These are phyloP conservation scores for Acanthopleura granulata DNA, from an alignment of 2,888 invertebrate species.

Conservation along the genomic window DNA sequence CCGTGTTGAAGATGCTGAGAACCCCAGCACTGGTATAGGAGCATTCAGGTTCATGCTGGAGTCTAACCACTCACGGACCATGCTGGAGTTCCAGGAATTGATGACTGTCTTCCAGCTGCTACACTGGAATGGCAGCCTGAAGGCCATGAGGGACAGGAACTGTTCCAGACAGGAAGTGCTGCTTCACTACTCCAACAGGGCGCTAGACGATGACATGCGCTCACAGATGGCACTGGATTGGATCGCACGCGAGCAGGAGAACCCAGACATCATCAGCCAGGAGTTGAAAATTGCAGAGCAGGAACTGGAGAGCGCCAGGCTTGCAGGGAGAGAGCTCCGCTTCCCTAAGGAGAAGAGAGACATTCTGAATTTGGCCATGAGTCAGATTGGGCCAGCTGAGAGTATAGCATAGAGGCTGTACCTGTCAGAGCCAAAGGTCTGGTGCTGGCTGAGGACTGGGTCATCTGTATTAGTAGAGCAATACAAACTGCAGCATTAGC, in stretches of 20 bases:
- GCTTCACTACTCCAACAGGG: constrained; percentile 92
- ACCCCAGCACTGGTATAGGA: constrained; percentile 83
- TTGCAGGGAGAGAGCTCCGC: constrained; percentile 90
- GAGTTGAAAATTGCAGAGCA: constrained; percentile 88
- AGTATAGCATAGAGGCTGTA: constrained; percentile 47
- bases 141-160: constrained; percentile 94
- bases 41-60: constrained; percentile 79
- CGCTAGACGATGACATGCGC: constrained; percentile 94
- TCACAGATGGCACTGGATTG: constrained; percentile 94
- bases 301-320: constrained; percentile 86
- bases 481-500: no score
- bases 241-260: constrained; percentile 82
- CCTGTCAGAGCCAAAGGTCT: neutral
- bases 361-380: constrained; percentile 89
- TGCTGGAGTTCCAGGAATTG: constrained; percentile 95
- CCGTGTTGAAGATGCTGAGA: constrained; percentile 69
- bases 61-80: constrained; percentile 81
- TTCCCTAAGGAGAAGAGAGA: constrained; percentile 97
- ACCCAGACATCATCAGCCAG: constrained; percentile 80
- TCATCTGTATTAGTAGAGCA: no score
- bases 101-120: constrained; percentile 98
- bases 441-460: neutral
- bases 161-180: constrained; percentile 91
- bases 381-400: constrained; percentile 76
- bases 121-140: constrained; percentile 96